Base-by-base conservation (phyloP, 2,113 vertebrate genomes). In the Pteropus alecto region DNA sequence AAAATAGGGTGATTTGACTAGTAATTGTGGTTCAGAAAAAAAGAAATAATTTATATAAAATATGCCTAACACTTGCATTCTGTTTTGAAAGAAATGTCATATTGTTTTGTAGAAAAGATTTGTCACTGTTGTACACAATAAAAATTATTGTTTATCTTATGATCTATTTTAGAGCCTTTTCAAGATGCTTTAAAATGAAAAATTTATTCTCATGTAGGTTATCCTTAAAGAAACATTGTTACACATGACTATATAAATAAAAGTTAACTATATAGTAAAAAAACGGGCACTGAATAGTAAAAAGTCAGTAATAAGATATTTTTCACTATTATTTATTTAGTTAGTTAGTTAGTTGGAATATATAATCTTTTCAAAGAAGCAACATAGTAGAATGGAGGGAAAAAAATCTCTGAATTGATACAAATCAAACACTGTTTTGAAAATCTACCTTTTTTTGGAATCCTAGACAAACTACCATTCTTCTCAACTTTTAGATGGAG, bases 181-280 rank as follows among this genome's bases (percentile, higher is more conserved):
- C 43, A 87, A 90, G 94, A 88, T 91, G 48, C 48, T 82, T 93
- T 92, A 76, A 87, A 77, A 83, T 93, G 63, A 24, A 94, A 81
- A 92, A 51, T 78, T 51, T 92, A 86, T 83, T 65, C 33, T 90
- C 51, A 30, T 61, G 0, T 33, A 94, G 12, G 33, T 81, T 93
- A 83, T 56, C 12, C 8, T 91, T 33, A 71, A 77, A 70, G 81
- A 73, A 90, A 82, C 19, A 88, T n/a, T 83, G 35, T 89, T 95
- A 78, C 14, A 68, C 18, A 90, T 95, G 54, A 89, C 92, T 92
- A 93, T 82, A 86, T 95, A 93, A 93, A 93, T 97, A 92, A 96
- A 94, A 81, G 76, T 87, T 82, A 95, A 60, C 51, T 86, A 73
- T 73, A 3, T 81, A 93, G 89, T 93, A 81, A 94, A 94, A 94